A percentile compares a stretch with the other conserved stretches of the same genome.
Evolutionary conservation across 2,888 invertebrate species (phyloP).

Genomic region (Agonopterix alstromeriana): DNA sequence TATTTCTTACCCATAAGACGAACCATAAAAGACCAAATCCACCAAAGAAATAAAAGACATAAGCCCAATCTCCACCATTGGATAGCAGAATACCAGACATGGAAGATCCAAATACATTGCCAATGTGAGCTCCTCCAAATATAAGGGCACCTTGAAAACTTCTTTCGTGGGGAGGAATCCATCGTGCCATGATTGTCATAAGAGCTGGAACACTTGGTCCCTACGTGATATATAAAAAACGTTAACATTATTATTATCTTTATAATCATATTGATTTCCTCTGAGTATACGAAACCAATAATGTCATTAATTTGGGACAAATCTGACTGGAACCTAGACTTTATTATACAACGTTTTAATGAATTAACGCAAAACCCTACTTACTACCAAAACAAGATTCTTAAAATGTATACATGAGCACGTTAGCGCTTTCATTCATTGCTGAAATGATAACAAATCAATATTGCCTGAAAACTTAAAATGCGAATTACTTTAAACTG

Average conservation of each 20-base stretch:
- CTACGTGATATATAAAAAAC: slow-evolving; percentile 14
- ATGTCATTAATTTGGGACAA: too few species aligned
- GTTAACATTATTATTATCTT: too few species aligned
- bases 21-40: slow-evolving; percentile 75
- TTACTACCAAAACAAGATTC: too few species aligned
- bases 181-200: slow-evolving; percentile 78
- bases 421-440: too few species aligned
- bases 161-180: slow-evolving; percentile 78
- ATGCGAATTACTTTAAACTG: too few species aligned
- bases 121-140: slow-evolving; percentile 77
- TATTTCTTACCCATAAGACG: slow-evolving; percentile 56
- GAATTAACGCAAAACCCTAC: too few species aligned
- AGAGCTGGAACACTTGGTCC: slow-evolving; percentile 86
- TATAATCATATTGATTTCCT: too few species aligned
- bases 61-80: slow-evolving; percentile 69
- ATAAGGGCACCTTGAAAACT: slow-evolving; percentile 76
- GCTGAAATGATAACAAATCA: too few species aligned
- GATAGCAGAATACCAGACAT: slow-evolving; percentile 68
- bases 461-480: too few species aligned
- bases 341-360: too few species aligned
- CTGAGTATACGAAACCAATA: slow-evolving; percentile 26
- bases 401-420: too few species aligned
- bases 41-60: slow-evolving; percentile 78
- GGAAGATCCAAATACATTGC: slow-evolving; percentile 72
- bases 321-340: too few species aligned